Evolutionary conservation across 64 coral and sea anemone species (phyloP), one percentile per base, ranked within the genome.

Genomic region (Trachythela sp.): DNA sequence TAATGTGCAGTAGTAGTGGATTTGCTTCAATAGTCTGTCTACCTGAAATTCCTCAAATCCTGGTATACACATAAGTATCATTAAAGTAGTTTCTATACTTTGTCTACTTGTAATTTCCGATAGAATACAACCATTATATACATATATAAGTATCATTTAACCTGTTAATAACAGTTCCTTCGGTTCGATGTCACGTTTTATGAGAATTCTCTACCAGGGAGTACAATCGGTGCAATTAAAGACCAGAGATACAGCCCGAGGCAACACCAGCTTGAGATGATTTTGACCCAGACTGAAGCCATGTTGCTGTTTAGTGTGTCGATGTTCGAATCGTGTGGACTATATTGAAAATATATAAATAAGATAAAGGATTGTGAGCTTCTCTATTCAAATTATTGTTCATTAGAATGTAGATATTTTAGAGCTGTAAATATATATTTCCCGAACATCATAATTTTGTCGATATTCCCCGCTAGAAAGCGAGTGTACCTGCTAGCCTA

Each of bases 221-320:
- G 86, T 5, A 99, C 34, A 38, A 95, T 87, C 5, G 96, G 96
- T 2, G 96, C 96, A 18, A 99, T 29, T 10, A 99, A 84, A 27
- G 93, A 95, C 96, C 96, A 99, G 17, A 88, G 70, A 26, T 99
- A 99, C 8, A 99, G 89, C 37, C 60, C 89, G 45, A 99, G 39
- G 80, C 96, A 99, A 15, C 88, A 94, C 96, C 96, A 99, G 64
- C 96, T 95, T 35, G 96, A 94, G 32, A 90, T 93, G 11, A 99
- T 89, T 35, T 95, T 99, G 18, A 99, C 96, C 96, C 96, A 99
- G 4, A 99, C 96, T 15, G 96, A 94, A 0, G 96, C 96, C 93
- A 94, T 95, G 89, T 95, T 99, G 75, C 96, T 99, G 50, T 94
- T 99, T 49, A 99, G 84, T 22, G 84, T 99, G 45, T 91, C 92